Evolutionary conservation across 2,797 vertebrate genomes (phyloP).

Genomic region (Coccyzus lansbergi): DNA sequence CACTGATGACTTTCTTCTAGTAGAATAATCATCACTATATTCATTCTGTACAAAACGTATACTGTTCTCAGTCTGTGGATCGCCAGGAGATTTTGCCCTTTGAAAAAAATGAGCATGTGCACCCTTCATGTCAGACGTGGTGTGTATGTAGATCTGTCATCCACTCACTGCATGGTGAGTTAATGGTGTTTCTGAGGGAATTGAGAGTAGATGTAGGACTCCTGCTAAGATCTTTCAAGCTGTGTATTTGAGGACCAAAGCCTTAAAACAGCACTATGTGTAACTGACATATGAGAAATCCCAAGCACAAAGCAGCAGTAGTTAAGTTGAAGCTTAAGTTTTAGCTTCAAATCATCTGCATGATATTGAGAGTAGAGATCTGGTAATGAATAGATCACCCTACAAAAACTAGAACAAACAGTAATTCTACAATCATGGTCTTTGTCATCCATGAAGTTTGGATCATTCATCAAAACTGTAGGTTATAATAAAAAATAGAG

Average conservation of each 20-base stretch:
- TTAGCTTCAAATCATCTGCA: background rate
- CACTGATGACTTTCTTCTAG: background rate
- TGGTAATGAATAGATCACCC: background rate
- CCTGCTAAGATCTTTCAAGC: background rate
- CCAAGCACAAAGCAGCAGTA: background rate
- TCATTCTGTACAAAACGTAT: background rate
- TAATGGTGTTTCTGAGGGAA: background rate
- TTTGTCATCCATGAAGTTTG: background rate
- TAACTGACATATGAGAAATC: background rate
- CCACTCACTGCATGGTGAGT: background rate
- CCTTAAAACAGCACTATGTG: background rate
- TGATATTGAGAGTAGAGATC: background rate
- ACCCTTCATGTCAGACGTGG: background rate
- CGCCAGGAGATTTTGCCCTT: background rate
- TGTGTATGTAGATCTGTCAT: fast-evolving
- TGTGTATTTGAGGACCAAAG: background rate
- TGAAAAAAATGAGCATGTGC: background rate
- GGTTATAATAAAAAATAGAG: background rate
- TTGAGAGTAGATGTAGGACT: background rate
- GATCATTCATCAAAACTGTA: background rate
- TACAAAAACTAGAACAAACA: background rate
- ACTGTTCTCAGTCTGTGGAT: background rate
- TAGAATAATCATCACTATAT: background rate
- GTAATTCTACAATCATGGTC: too few relatives aligned
- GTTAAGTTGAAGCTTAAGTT: background rate